Conservation (phyloP, 2,888 invertebrate species). For the Sphecodes monilicornis region DNA sequence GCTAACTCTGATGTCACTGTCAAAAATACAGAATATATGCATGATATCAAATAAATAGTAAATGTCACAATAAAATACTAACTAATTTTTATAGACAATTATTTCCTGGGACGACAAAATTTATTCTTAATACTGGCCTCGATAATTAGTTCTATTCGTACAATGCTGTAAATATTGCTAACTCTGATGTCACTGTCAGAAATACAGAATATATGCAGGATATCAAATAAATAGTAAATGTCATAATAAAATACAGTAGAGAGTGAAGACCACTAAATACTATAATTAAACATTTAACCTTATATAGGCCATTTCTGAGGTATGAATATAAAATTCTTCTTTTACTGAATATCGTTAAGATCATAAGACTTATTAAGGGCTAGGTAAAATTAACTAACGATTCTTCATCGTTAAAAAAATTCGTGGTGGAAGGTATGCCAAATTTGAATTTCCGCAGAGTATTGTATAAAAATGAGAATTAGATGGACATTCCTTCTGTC, state of each 20-base stretch:
- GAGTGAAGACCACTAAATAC: background rate
- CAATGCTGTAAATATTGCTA: background rate
- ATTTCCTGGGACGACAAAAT: background rate
- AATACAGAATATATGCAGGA: background rate
- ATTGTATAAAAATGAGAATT: background rate
- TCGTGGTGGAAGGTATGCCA: background rate
- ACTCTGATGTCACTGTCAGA: background rate
- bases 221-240: background rate
- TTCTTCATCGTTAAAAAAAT: background rate
- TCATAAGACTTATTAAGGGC: background rate
- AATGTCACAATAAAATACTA: background rate
- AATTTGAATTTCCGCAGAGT: background rate
- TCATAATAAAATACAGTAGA: background rate
- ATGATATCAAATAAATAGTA: background rate
- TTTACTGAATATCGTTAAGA: background rate
- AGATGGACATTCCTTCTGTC: too few species aligned
- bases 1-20: background rate
- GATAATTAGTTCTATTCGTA: too few species aligned
- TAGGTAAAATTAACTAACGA: background rate
- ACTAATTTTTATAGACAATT: background rate
- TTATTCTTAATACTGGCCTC: background rate
- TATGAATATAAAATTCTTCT: background rate
- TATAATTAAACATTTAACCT: background rate
- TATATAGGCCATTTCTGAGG: background rate
- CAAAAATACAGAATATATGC: background rate